These are phyloP conservation scores for Melieria omissa DNA, from an alignment of 2,888 invertebrate species.

Conservation along the genomic window DNA sequence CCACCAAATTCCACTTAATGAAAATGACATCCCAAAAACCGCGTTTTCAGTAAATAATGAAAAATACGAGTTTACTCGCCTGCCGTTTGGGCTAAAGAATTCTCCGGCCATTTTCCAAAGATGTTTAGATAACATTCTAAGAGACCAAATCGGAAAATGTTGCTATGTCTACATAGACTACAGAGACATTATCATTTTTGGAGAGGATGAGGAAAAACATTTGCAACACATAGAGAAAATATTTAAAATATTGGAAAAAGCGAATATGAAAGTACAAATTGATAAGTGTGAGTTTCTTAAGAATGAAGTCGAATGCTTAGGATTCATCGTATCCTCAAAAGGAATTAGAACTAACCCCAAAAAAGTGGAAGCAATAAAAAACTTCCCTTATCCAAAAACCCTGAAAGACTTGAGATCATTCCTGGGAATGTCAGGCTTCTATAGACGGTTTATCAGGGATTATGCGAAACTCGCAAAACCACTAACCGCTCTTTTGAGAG, in stretches of 20 bases:
- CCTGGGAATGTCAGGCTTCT: conserved; percentile 38
- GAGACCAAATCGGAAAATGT: conserved; percentile 3
- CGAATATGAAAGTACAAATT: conserved; percentile 23
- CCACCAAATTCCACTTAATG: conserved; percentile 33
- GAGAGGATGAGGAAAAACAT: conserved; percentile 15
- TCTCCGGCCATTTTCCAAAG: conserved; percentile 24
- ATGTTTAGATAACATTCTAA: conserved; percentile 18
- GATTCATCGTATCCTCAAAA: conserved; percentile 14
- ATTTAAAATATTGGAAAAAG: conserved; percentile 19
- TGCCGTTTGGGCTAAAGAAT: conserved; percentile 10
- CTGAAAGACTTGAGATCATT: conserved; percentile 41
- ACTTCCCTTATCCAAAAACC: conserved; percentile 27
- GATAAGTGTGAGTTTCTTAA: conserved; percentile 30
- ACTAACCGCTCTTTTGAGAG: conserved; percentile 22
- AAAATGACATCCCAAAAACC: conserved; percentile 34
- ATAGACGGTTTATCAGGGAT: conserved; percentile 17
- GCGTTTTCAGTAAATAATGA: conserved; percentile 9
- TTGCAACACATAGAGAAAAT: conserved; percentile 10
- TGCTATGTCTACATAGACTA: conserved; percentile 23
- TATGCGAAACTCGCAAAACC: conserved; percentile 21
- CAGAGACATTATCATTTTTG: conserved; percentile 22
- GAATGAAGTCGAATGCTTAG: conserved; percentile 21
- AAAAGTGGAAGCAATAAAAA: conserved; percentile 24
- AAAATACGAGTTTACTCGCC: no score
- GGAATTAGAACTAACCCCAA: conserved; percentile 23